Base-by-base conservation (phyloP, 23 tunicate genomes). In the Ascidia mentula region DNA sequence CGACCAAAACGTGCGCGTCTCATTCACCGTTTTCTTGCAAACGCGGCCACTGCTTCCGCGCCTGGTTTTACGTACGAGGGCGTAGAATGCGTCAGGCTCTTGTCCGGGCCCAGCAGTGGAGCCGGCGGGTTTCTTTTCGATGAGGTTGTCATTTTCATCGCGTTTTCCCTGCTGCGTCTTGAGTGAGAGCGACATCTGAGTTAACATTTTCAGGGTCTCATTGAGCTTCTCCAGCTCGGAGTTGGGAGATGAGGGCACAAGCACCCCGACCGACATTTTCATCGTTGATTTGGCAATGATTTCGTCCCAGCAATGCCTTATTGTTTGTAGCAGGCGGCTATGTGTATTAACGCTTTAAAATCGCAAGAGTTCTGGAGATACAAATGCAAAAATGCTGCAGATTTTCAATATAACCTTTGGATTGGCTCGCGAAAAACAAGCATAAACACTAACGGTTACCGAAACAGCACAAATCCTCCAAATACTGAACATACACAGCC, bases 191-290 rank as follows among this genome's bases (percentile, higher is more conserved):
- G 97, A 85, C 0, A 91, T 87, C 37, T 82, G 79, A 28, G 86
- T 76, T n/a, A 91, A 78, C 72, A 91, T 33, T n/a, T 77, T 83
- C 26, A 91, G 39, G 31, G 97, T 91, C 28, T 91, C 97, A 31
- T 91, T 82, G 60, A 91, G 60, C 46, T 91, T 91, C 30, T 85
- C 90, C 4, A 86, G n/a, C 45, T 82, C 87, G 13, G 71, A 20
- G 69, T 77, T 72, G 0, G 75, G 32, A 32, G 36, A 73, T 17
- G 94, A 33, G 18, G 70, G 31, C 65, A 53, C 65, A 71, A 81
- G 22, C 20, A 82, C 84, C 0, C 86, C 94, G 26, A 81, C 80
- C 30, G 97, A 75, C 90, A 91, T 81, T 78, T 78, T 81, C 84
- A 90, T 80, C 39, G 34, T 82, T 33, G 40, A 6, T 70, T 70